Evolutionary conservation across 2,888 invertebrate genomes (phyloP).

Genomic region (Melanostoma scalare): DNA sequence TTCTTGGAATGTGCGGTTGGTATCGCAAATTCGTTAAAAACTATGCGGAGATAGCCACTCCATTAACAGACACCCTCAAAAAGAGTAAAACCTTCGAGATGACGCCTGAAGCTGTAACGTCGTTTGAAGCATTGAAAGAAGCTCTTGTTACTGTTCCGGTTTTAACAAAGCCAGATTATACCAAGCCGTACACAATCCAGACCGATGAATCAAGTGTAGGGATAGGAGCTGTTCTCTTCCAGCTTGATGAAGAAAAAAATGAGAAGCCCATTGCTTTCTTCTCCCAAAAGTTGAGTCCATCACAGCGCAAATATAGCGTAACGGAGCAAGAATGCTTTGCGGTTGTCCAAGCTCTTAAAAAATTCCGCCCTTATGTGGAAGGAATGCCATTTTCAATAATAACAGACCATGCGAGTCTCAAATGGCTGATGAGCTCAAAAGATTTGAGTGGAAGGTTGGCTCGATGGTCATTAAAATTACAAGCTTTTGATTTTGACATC

Average conservation of each 20-base stretch:
- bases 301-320: not conserved
- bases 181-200: conserved; percentile 14
- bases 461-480: conserved; percentile 74
- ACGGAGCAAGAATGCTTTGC: conserved; percentile 3
- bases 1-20: conserved; percentile 70
- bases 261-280: conserved; percentile 37
- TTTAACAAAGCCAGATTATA: conserved; percentile 17
- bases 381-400: conserved; percentile 37
- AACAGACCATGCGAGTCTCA: conserved; percentile 58
- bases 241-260: conserved; percentile 21
- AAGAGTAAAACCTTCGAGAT: conserved; percentile 10
- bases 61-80: not conserved
- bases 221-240: conserved; percentile 9
- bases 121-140: conserved; percentile 11
- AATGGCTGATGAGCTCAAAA: conserved; percentile 53
- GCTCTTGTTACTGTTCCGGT: not conserved
- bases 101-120: not conserved
- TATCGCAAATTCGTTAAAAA: conserved; percentile 46
- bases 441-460: conserved; percentile 73
- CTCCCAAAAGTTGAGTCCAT: conserved; percentile 3
- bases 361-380: conserved; percentile 61
- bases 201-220: conserved; percentile 13
- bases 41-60: conserved; percentile 42
- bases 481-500: conserved; percentile 65
- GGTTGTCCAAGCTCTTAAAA: conserved; percentile 32